Percentiles rank a stretch among this genome's conserved stretches.
These are phyloP conservation scores for Stichopus chloronotus DNA, from an alignment of 35 echinoderm and acorn worm species.

Conservation along the genomic window DNA sequence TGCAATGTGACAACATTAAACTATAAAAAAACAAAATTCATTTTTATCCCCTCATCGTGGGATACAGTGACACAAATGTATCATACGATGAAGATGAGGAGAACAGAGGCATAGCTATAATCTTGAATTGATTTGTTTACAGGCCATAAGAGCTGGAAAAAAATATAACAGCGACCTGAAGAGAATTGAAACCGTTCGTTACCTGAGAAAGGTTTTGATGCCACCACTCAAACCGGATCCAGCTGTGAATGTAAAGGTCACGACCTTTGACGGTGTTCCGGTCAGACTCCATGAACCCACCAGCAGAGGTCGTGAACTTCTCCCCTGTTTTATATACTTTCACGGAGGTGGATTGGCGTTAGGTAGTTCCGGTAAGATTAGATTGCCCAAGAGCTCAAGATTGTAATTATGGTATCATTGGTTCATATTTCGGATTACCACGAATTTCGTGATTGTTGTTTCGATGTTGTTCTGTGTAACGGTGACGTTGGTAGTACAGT, in stretches of 20 bases:
- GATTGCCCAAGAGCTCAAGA: not conserved
- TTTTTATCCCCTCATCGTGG: too few relatives aligned
- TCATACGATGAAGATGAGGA: too few relatives aligned
- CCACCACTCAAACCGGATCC: conserved; percentile 36
- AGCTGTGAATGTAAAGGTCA: conserved; percentile 51
- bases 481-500: too few relatives aligned
- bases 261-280: conserved; percentile 72
- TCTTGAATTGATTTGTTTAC: not conserved
- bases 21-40: too few relatives aligned
- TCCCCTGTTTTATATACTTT: conserved; percentile 73
- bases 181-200: conserved; percentile 19
- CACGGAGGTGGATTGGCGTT: conserved; percentile 79
- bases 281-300: conserved; percentile 81
- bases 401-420: not conserved
- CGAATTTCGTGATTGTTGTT: not conserved
- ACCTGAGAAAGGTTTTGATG: not conserved
- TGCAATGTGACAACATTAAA: too few relatives aligned
- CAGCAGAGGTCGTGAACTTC: conserved; percentile 26
- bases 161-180: conserved; percentile 30
- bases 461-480: too few relatives aligned
- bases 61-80: too few relatives aligned
- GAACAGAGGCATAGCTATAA: too few relatives aligned
- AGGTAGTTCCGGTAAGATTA: conserved; percentile 71
- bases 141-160: conserved; percentile 21
- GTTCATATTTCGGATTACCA: not conserved